phyloP scores from a whole-genome alignment of 2,113 vertebrate genomes.

The Rhinolophus sinicus region DNA sequence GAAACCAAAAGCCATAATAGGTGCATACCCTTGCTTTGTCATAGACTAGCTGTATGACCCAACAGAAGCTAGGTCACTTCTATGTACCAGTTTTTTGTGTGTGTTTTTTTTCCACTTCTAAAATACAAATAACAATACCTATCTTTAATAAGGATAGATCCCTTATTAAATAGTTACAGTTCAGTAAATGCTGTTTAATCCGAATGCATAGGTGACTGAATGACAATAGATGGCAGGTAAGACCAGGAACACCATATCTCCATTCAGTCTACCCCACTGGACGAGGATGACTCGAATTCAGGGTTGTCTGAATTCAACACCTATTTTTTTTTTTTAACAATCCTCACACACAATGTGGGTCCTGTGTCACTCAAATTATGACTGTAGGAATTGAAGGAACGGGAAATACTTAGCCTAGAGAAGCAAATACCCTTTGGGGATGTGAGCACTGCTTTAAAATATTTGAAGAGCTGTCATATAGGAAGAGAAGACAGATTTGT shows the following conservation, averaged over 20 bases:
- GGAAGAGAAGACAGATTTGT: slow-evolving; percentile 67
- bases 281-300: not conserved
- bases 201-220: not conserved
- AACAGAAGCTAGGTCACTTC: not conserved
- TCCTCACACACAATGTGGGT: slow-evolving; percentile 4
- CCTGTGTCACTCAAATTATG: slow-evolving; percentile 48
- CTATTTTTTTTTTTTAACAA: not conserved
- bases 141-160: not conserved
- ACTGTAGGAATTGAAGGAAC: slow-evolving; percentile 37
- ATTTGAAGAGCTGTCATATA: slow-evolving; percentile 61
- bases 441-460: slow-evolving; percentile 57
- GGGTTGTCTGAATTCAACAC: not conserved
- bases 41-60: not conserved
- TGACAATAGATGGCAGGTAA: not conserved
- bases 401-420: slow-evolving; percentile 65
- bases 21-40: not conserved
- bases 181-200: not conserved
- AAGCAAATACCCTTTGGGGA: slow-evolving; percentile 53
- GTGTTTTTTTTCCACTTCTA: not conserved
- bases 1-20: not conserved
- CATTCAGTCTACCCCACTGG: not conserved
- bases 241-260: not conserved
- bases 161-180: not conserved
- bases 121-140: slow-evolving; percentile 9
- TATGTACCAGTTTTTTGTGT: not conserved